These are phyloP conservation scores for Dendrolimus houi DNA, from an alignment of 2,888 invertebrate genomes.

Conservation along the genomic window DNA sequence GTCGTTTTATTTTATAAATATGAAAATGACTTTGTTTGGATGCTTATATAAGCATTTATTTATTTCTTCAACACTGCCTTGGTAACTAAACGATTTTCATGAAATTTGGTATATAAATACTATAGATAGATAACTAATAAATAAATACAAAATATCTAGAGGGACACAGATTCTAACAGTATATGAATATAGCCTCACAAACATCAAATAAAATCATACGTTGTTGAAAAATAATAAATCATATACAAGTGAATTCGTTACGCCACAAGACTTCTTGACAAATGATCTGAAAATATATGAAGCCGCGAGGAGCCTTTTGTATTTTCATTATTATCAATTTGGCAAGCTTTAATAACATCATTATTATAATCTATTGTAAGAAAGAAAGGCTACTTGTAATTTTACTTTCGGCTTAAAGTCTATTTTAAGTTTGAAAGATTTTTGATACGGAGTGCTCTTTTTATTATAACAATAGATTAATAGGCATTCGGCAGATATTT, in stretches of 20 bases:
- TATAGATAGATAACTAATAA: too few species aligned
- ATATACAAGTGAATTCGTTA: constrained; percentile 39
- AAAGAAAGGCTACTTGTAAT: neutral
- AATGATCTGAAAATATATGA: constrained; percentile 55
- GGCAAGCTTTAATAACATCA: constrained; percentile 58
- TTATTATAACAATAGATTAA: too few species aligned
- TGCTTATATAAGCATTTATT: too few species aligned
- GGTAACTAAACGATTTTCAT: too few species aligned
- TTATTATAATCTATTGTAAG: constrained; percentile 13
- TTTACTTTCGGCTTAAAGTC: neutral
- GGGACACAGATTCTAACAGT: too few species aligned
- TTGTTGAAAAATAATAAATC: neutral
- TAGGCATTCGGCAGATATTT: too few species aligned
- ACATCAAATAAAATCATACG: neutral
- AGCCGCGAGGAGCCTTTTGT: constrained; percentile 41
- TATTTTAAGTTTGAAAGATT: neutral
- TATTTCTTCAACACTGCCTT: too few species aligned
- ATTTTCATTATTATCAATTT: constrained; percentile 69
- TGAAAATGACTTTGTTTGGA: too few species aligned
- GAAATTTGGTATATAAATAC: too few species aligned
- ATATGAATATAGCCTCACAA: too few species aligned
- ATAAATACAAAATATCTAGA: too few species aligned
- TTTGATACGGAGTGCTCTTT: neutral
- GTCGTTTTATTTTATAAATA: too few species aligned
- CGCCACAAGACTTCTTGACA: constrained; percentile 57